These are phyloP conservation scores for Masticophis lateralis DNA, from an alignment of 2,797 vertebrate species.

Conservation along the genomic window DNA sequence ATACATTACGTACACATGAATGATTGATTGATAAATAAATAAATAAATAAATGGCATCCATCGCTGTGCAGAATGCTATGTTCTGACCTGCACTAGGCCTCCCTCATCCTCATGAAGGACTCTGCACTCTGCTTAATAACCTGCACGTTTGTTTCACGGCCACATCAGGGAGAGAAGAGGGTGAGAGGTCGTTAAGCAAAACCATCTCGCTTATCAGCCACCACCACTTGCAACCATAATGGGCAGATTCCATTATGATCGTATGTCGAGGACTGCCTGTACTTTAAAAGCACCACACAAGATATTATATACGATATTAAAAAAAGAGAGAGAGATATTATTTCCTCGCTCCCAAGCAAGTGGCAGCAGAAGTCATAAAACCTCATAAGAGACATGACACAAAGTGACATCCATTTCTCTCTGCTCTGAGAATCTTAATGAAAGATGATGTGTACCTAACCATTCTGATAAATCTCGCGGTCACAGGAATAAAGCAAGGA, in stretches of 20 bases:
- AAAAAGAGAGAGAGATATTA: not conserved
- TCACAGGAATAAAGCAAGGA: not conserved
- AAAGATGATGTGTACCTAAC: not conserved
- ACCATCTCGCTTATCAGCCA: not conserved
- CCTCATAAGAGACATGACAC: not conserved
- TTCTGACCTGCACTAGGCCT: not conserved
- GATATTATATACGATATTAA: not conserved
- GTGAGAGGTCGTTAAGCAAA: not conserved
- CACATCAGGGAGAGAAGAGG: not conserved
- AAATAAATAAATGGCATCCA: not conserved
- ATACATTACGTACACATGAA: too few relatives aligned
- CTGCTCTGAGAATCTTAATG: not conserved
- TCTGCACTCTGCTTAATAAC: not conserved
- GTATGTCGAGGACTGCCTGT: accelerated
- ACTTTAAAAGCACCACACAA: not conserved
- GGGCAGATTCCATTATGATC: not conserved
- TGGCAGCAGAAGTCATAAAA: not conserved
- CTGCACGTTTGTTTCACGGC: not conserved
- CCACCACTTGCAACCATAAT: not conserved
- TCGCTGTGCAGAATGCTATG: not conserved
- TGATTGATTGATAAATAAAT: too few relatives aligned
- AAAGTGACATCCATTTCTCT: not conserved
- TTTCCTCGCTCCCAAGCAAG: not conserved
- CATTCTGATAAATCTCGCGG: not conserved
- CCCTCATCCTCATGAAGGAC: not conserved